These are phyloP conservation scores for Pimephales promelas DNA, from an alignment of 2,113 vertebrate species.

Conservation along the genomic window DNA sequence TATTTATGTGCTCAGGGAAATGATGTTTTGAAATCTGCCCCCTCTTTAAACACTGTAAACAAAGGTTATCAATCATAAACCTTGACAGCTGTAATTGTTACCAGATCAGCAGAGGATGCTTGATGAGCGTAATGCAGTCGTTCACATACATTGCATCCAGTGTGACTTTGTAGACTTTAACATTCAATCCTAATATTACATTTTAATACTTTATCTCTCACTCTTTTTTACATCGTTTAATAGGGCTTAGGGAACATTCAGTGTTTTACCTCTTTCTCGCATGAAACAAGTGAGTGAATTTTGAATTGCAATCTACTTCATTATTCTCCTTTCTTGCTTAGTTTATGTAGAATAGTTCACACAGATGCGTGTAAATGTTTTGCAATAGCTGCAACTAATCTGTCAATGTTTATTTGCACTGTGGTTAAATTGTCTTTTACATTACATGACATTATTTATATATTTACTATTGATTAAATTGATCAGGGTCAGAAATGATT, in stretches of 20 bases:
- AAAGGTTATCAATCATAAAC: constrained; percentile 81
- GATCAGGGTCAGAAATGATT: not conserved
- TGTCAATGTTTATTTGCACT: not conserved
- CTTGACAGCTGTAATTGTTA: constrained; percentile 75
- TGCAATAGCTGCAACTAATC: not conserved
- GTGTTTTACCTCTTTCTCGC: not conserved
- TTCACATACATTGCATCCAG: not conserved
- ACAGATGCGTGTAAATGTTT: not conserved
- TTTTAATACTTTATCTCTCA: not conserved
- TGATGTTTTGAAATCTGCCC: constrained; percentile 78
- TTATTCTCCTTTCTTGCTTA: not conserved
- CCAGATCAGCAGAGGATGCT: constrained; percentile 65
- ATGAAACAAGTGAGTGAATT: not conserved
- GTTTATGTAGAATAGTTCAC: not conserved
- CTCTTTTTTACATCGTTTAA: not conserved
- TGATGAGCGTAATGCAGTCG: constrained; percentile 40
- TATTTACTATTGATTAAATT: not conserved
- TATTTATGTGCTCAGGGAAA: constrained; percentile 75
- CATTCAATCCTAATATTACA: not conserved
- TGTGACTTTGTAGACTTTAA: not conserved
- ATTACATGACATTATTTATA: not conserved
- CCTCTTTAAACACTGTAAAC: constrained; percentile 80
- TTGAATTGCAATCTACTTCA: not conserved
- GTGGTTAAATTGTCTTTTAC: not conserved
- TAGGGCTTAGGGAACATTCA: not conserved